Base-by-base conservation (phyloP, 2,888 invertebrate species). In the Zele albiditarsus region DNA sequence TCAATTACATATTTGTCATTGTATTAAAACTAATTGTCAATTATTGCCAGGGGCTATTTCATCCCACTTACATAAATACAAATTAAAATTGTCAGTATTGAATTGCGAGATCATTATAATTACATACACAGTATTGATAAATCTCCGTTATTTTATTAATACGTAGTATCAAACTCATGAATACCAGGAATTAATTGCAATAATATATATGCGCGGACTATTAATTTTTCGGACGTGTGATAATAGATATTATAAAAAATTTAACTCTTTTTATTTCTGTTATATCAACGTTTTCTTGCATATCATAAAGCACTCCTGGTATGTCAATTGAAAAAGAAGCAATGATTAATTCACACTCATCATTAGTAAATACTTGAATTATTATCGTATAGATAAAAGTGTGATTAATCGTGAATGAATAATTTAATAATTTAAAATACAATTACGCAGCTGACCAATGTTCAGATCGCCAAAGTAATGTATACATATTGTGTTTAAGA, bases 391-490 rank as follows among this genome's bases (percentile, higher is more conserved):
- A 42, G 16, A 66, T 66, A 42, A 33, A 42, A 27, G 28, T 5
- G 6, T 6, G 25, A 46, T 25, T 42, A 42, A 46, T 46, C 23
- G 20, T 20, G 25, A 68, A 16, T 53, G 16, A 67, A n/a, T 49
- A 42, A 28, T 67, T n/a, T 27, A 27, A 23, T 8, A 23, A 62
- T n/a, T n/a, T 5, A 63, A 46, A 12, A 68, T 38, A 16, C 33
- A 57, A 67, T 86, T 82, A 89, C 65, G 89, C 87, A 33, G 89
- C 89, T 8, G 91, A 91, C 95, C 95, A 95, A 86, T 94, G 92
- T 80, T 94, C 93, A 0, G 94, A 92, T 67, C 92, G 90, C 95
- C 95, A 95, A 25, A 95, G 89, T 27, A 95, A 88, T 74, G 94
- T 93, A 87, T 94, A 94, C 90, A 92, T 92, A 25, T 93, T 90